These are phyloP conservation scores for Enchytraeus crypticus DNA, from an alignment of 2,888 invertebrate genomes.

Conservation along the genomic window DNA sequence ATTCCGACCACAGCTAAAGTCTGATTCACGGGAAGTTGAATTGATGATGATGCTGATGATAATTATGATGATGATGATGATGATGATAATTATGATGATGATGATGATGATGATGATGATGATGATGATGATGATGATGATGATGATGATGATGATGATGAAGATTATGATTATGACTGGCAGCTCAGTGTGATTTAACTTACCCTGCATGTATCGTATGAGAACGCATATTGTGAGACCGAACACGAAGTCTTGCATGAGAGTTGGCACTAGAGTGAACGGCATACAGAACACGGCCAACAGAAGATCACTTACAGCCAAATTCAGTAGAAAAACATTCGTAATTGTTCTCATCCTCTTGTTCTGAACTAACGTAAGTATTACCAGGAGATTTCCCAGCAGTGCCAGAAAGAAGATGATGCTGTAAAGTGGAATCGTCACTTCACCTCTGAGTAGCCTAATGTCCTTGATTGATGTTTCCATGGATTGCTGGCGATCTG, in stretches of 20 bases:
- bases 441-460: conserved; percentile 20
- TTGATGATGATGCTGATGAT: no score
- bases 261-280: conserved; percentile 62
- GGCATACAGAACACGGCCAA: conserved; percentile 76
- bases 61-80: no score
- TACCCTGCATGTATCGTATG: conserved; percentile 68
- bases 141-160: no score
- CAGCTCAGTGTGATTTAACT: conserved; percentile 25
- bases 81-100: no score
- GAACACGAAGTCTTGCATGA: conserved; percentile 64
- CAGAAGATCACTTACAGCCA: conserved; percentile 64
- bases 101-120: no score
- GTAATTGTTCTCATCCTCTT: conserved; percentile 53
- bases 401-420: conserved; percentile 69
- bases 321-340: conserved; percentile 52
- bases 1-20: no score
- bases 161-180: no score
- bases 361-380: conserved; percentile 57
- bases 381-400: conserved; percentile 70
- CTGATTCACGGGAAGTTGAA: no score
- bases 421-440: conserved; percentile 61
- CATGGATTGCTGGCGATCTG: no score
- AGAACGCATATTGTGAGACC: conserved; percentile 66
- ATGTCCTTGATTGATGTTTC: no score
- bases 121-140: no score